A percentile compares a stretch with the other conserved stretches of the same genome.
Evolutionary conservation across 2,888 invertebrate species (phyloP).

Genomic region (Scaptomyza polygonia): DNA sequence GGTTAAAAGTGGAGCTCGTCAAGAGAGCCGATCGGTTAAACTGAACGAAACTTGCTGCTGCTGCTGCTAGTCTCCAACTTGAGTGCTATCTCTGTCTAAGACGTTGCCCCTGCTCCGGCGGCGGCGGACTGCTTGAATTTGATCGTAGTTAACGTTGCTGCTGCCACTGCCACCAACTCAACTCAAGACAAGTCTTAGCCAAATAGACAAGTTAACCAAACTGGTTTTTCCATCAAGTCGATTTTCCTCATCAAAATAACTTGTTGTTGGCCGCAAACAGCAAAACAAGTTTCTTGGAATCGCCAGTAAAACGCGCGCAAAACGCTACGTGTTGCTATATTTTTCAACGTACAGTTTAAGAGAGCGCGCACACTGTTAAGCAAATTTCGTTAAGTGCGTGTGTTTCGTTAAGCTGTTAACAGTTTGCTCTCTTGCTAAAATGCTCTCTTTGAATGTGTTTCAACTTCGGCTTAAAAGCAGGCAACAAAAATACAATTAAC

Average conservation of each 20-base stretch:
- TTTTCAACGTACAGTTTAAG: slow-evolving; percentile 12
- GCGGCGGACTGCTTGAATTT: slow-evolving; percentile 44
- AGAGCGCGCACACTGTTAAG: slow-evolving; percentile 23
- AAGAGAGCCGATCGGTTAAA: slow-evolving; percentile 48
- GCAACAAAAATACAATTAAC: slow-evolving; percentile 10
- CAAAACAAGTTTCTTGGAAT: slow-evolving; percentile 49
- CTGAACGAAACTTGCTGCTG: slow-evolving; percentile 53
- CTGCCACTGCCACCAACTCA: slow-evolving; percentile 9
- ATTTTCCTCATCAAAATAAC: slow-evolving; percentile 41
- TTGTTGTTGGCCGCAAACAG: slow-evolving; percentile 44
- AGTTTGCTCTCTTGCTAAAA: neutral
- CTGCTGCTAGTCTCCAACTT: slow-evolving; percentile 21
- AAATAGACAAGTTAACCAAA: slow-evolving; percentile 51
- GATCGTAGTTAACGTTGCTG: slow-evolving; percentile 40
- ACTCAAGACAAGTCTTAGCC: slow-evolving; percentile 17
- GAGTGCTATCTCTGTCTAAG: slow-evolving; percentile 39
- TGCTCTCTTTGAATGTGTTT: slow-evolving; percentile 24
- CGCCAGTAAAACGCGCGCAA: slow-evolving; percentile 52
- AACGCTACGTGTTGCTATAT: slow-evolving; percentile 67
- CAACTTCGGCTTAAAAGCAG: slow-evolving; percentile 39
- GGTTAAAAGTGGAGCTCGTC: slow-evolving; percentile 74
- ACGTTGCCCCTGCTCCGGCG: slow-evolving; percentile 55
- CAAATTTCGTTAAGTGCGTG: slow-evolving; percentile 32
- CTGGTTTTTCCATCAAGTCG: slow-evolving; percentile 54
- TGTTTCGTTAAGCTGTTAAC: slow-evolving; percentile 27